Percentiles rank a stretch among this genome's conserved stretches.
phyloP scores from a whole-genome alignment of 2,797 vertebrate species.

The Chrysocyon brachyurus region DNA sequence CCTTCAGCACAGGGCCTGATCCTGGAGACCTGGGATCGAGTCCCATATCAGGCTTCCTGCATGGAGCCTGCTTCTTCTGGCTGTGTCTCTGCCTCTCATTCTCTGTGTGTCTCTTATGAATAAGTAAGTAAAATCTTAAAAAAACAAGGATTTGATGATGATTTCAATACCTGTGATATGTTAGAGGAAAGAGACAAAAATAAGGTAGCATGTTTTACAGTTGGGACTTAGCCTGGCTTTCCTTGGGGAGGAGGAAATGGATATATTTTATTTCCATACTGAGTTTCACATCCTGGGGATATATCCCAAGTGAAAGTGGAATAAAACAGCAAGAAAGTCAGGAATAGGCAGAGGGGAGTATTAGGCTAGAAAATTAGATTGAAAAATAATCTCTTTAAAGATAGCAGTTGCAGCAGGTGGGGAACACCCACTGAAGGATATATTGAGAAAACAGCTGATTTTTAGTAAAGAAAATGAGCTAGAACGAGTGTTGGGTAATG shows the following conservation, averaged over 20 bases:
- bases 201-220: neutral
- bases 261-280: conserved; percentile 51
- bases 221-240: conserved; percentile 42
- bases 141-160: neutral
- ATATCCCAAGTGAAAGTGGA: neutral
- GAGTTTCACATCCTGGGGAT: conserved; percentile 36
- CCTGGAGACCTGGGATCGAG: too few relatives aligned
- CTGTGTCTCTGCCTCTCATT: too few relatives aligned
- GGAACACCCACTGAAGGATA: conserved; percentile 43
- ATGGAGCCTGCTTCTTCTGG: too few relatives aligned
- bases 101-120: too few relatives aligned
- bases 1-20: too few relatives aligned
- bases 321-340: conserved; percentile 51
- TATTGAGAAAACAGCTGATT: conserved; percentile 49
- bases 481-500: neutral
- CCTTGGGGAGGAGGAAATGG: neutral
- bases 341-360: conserved; percentile 25
- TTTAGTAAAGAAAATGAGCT: conserved; percentile 4
- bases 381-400: conserved; percentile 62
- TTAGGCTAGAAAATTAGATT: conserved; percentile 65
- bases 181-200: neutral
- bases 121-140: neutral
- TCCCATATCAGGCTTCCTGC: too few relatives aligned
- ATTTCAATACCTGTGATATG: neutral
- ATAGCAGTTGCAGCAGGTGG: conserved; percentile 42